Evolutionary conservation across 2,113 vertebrate species (phyloP), one percentile per base, ranked within the genome.

Genomic region (Parus major): DNA sequence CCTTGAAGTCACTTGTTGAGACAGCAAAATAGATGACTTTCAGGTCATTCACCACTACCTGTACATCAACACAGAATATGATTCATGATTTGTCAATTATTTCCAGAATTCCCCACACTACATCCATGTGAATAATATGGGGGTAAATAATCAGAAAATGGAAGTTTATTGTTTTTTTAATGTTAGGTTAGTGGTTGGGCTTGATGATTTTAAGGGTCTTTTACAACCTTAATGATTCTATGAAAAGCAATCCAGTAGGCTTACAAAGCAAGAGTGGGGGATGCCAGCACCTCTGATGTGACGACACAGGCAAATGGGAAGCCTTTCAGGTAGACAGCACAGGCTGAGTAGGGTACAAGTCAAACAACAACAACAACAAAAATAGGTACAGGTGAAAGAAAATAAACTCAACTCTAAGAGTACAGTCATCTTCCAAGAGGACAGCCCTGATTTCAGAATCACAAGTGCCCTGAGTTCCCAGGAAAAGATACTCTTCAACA

Each of bases 381-480:
- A 57, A 42, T 3, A 9, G 15, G 7, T 46, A 76, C n/a, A 52
- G 13, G 31, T 61, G 31, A 81, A 91, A 79, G 57, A 10, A 36
- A 63, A 60, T n/a, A 24, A 5, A 0, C 0, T 4, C 39, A 57
- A 18, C 22, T 46, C 56, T 18, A 42, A 2, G n/a, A 88, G 28
- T 35, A 49, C 4, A 33, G 20, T 22, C 33, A 84, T 50, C 39
- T 71, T 29, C 29, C 36, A 83, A 50, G 24, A 81, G 17, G 47
- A 50, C 33, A 69, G 31, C 10, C 16, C 22, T 47, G 11, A 64
- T 50, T 66, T 78, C 49, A 70, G 33, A 86, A 63, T n/a, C 35
- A 20, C 10, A 71, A 55, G 10, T 14, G 16, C 6, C 24, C 6
- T 0, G 1, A 56, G 7, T 39, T 71, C 18, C 11, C 31, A 69